These are phyloP conservation scores for Megaleporinus macrocephalus DNA, from an alignment of 2,113 vertebrate genomes.

Conservation along the genomic window DNA sequence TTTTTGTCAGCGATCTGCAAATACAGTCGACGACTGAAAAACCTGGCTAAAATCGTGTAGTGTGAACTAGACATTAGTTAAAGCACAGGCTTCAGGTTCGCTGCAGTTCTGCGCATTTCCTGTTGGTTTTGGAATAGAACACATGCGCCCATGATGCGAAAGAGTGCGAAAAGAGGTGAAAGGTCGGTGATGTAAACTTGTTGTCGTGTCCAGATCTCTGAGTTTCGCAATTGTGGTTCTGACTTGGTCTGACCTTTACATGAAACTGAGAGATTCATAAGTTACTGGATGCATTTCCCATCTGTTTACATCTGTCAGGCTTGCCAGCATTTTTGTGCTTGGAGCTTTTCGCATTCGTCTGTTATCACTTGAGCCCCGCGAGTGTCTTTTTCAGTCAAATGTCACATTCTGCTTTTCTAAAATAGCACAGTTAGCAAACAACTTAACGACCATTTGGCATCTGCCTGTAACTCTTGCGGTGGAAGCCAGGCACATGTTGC, in stretches of 20 bases:
- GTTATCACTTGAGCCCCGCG: neutral
- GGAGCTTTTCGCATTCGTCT: neutral
- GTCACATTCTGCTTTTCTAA: neutral
- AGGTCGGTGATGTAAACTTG: neutral
- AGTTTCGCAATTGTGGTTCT: constrained; percentile 2
- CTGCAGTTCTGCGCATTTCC: neutral
- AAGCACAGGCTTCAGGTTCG: neutral
- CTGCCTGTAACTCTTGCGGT: neutral
- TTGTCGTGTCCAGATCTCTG: neutral
- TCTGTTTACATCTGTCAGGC: constrained; percentile 1
- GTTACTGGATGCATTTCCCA: constrained; percentile 2
- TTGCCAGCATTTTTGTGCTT: neutral
- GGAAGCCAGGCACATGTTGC: neutral
- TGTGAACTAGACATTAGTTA: too few relatives aligned
- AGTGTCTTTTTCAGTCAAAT: constrained; percentile 15
- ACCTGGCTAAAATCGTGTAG: too few relatives aligned
- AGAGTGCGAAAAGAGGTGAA: neutral
- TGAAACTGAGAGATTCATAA: neutral
- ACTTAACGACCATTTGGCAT: neutral
- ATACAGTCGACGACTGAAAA: too few relatives aligned
- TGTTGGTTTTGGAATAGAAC: neutral
- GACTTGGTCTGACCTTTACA: constrained; percentile 2
- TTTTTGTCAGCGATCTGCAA: too few relatives aligned
- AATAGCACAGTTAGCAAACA: neutral
- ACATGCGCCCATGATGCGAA: neutral